Base-by-base conservation (phyloP, 2,888 invertebrate species). In the Theretra japonica region DNA sequence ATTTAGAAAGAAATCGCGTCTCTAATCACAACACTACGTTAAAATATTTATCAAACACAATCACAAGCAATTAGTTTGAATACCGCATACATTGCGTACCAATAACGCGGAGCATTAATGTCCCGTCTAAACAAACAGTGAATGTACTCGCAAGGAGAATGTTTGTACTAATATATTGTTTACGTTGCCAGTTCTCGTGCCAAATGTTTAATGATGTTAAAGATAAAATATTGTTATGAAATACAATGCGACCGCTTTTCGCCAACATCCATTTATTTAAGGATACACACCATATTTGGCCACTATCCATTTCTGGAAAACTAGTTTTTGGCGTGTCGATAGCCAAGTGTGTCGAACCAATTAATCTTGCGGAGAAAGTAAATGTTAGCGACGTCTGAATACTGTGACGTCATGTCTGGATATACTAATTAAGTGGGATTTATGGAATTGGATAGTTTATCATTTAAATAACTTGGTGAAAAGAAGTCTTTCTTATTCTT, bases 261-360 rank as follows among this genome's bases (percentile, higher is more conserved):
- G 76, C 78, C 79, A 80, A 77, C n/a, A 79, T 75, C 76, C 68
- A 70, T 76, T 77, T 77, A 75, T 79, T 75, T 75, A 76, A 77
- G 73, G 75, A 79, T 79, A 80, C 73, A 77, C 75, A 75, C 75
- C 75, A 75, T 77, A 83, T 73, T 87, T 87, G 87, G 87, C 86
- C 77, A 82, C 80, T 85, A 82, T 86, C 86, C 87, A 87, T 83
- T 83, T 76, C 76, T 69, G 11, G 33, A 28, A 70, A 72, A 23
- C 33, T 70, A 65, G 65, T 72, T 62, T 57, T 70, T 57, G 48
- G 30, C 62, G 21, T 59, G 48, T 30, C 53, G 23, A 56, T 70
- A 70, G 59, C 70, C 50, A 71, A 69, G 62, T 62, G 50, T 33
- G 53, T 30, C 53, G 15, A 56, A 50, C 53, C 62, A 56, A 65